A percentile compares a stretch with the other conserved stretches of the same genome.
phyloP scores from a whole-genome alignment of 2,888 invertebrate genomes.

The Cotesia congregata region DNA sequence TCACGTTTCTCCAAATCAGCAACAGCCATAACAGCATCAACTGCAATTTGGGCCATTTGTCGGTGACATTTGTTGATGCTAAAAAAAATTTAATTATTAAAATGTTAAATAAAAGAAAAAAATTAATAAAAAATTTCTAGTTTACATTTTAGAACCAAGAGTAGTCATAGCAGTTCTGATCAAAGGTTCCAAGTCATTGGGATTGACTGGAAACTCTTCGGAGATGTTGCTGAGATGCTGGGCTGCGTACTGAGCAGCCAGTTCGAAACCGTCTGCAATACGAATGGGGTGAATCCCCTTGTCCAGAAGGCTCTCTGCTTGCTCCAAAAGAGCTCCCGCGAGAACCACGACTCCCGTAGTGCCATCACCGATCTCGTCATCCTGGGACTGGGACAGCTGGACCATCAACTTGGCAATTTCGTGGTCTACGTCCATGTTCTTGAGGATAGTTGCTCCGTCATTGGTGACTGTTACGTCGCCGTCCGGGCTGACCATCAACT shows the following conservation, averaged over 20 bases:
- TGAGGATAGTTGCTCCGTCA: constrained; percentile 99
- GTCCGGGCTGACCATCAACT: constrained; percentile 96
- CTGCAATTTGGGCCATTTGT: constrained; percentile 99
- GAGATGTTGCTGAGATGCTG: constrained; percentile 90
- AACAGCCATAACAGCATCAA: constrained; percentile 95
- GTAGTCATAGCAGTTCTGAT: constrained; percentile 98
- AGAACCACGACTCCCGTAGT: constrained; percentile 97
- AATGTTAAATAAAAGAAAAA: background rate
- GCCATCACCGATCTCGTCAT: constrained; percentile 99
- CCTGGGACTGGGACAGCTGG: constrained; percentile 97
- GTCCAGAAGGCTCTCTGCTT: constrained; percentile 92
- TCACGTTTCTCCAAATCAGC: constrained; percentile 94
- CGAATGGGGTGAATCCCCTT: constrained; percentile 99
- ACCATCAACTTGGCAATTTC: constrained; percentile 98
- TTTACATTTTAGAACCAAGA: constrained; percentile 94
- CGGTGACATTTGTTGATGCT: constrained; percentile 95
- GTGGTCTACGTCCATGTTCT: constrained; percentile 99
- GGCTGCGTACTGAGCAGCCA: constrained; percentile 92
- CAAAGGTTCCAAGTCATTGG: constrained; percentile 86
- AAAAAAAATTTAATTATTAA: constrained; percentile 53
- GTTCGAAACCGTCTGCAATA: constrained; percentile 98
- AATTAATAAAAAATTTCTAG: constrained; percentile 39
- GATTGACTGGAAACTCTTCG: constrained; percentile 89
- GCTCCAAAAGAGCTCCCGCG: constrained; percentile 92
- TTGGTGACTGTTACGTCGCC: constrained; percentile 98